Conservation (phyloP, 2,113 vertebrate species). For the Sinocyclocheilus rhinocerous region DNA sequence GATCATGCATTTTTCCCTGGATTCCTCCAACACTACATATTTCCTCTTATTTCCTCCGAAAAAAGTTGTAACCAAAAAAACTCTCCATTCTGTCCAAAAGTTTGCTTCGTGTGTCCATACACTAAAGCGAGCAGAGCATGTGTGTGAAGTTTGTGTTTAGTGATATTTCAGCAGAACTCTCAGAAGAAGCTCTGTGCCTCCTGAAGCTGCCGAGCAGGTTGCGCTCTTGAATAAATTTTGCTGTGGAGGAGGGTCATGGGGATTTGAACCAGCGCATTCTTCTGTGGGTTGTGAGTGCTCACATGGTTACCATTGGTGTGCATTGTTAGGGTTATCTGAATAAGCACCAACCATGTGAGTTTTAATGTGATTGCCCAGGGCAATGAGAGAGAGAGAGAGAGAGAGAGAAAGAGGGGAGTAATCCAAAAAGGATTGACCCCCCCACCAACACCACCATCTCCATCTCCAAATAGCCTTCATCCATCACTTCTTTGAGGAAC, state of each 20-base stretch:
- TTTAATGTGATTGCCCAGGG: conserved; percentile 86
- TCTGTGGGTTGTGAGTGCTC: conserved; percentile 93
- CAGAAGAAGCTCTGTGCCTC: conserved; percentile 77
- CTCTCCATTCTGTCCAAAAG: neutral
- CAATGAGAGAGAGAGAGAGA: conserved; percentile 76
- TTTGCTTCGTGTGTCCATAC: neutral
- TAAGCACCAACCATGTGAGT: conserved; percentile 91
- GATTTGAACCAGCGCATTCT: conserved; percentile 98
- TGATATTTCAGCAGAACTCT: conserved; percentile 78
- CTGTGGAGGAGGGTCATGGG: conserved; percentile 82
- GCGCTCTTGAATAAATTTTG: conserved; percentile 92
- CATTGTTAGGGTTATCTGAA: conserved; percentile 96
- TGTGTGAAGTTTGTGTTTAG: conserved; percentile 65
- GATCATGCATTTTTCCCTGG: conserved; percentile 37
- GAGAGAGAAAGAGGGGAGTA: conserved; percentile 67
- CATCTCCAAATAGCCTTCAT: conserved; percentile 32
- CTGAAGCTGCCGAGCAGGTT: conserved; percentile 83
- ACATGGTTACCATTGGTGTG: conserved; percentile 95
- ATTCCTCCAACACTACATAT: conserved; percentile 36
- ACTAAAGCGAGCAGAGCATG: neutral
- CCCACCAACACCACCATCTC: conserved; percentile 54
- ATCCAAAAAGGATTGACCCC: conserved; percentile 77
- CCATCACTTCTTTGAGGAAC: conserved; percentile 59
- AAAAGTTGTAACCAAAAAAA: neutral
- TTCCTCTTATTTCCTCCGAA: conserved; percentile 17